phyloP scores from a whole-genome alignment of 2,113 vertebrate genomes.

The Vidua macroura region DNA sequence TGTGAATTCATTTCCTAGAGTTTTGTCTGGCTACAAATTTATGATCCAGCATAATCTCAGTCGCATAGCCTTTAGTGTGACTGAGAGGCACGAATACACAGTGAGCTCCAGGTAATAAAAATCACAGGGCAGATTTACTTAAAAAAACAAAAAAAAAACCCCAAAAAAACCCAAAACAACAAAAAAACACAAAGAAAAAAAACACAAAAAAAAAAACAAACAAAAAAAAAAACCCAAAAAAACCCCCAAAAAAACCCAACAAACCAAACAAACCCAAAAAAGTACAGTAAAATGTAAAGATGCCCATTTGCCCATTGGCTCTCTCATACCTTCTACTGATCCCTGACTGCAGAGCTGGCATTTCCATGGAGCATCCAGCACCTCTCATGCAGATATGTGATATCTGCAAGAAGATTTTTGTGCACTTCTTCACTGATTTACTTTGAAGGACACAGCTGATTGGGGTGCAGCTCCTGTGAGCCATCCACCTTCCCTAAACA shows the following conservation, averaged over 20 bases:
- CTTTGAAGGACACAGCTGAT: neutral
- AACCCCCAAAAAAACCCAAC: too few relatives aligned
- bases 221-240: neutral
- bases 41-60: neutral
- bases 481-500: neutral
- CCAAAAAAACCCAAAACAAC: too few relatives aligned
- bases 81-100: neutral
- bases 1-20: neutral
- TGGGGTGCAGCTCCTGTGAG: neutral
- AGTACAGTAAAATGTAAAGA: neutral
- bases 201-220: neutral
- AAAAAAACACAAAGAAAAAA: neutral
- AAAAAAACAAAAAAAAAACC: neutral
- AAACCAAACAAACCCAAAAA: neutral
- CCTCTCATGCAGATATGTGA: neutral
- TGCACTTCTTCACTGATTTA: neutral
- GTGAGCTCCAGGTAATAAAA: neutral
- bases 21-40: neutral
- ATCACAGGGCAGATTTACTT: neutral
- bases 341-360: neutral
- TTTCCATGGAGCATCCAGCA: neutral
- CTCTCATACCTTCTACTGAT: neutral
- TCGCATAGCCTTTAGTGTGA: neutral
- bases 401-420: neutral
- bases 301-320: neutral